These are phyloP conservation scores for Carlito syrichta DNA, from an alignment of 2,113 vertebrate species.

Conservation along the genomic window DNA sequence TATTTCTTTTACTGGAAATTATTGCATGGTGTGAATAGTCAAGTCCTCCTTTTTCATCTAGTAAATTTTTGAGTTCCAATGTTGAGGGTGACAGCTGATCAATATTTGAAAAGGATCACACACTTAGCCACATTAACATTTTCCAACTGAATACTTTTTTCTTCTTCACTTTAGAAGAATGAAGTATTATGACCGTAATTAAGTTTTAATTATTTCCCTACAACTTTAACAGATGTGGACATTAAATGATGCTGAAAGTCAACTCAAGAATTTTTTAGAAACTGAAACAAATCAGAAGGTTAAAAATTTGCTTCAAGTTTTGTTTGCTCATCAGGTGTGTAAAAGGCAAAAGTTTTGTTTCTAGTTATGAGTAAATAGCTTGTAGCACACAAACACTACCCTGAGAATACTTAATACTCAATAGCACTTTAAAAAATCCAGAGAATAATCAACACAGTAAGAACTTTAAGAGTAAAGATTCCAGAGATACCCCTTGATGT, in stretches of 20 bases:
- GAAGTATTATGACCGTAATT: background rate
- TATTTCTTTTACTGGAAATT: background rate
- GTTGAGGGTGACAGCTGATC: background rate
- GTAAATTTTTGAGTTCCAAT: background rate
- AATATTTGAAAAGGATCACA: constrained; percentile 2
- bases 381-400: background rate
- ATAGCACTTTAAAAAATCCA: background rate
- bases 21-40: background rate
- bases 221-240: background rate
- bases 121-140: background rate
- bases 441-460: background rate
- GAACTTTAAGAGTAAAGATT: background rate
- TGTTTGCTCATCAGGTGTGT: background rate
- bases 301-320: constrained; percentile 19
- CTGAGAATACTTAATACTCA: background rate
- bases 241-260: constrained; percentile 2
- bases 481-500: background rate
- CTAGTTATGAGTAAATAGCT: background rate
- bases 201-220: background rate
- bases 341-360: constrained; percentile 27
- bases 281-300: constrained; percentile 28
- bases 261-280: constrained; percentile 2
- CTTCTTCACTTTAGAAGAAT: background rate
- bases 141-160: background rate
- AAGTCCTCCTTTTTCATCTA: background rate